Evolutionary conservation across 2,113 vertebrate species (phyloP).

Genomic region (Ammospiza caudacuta): DNA sequence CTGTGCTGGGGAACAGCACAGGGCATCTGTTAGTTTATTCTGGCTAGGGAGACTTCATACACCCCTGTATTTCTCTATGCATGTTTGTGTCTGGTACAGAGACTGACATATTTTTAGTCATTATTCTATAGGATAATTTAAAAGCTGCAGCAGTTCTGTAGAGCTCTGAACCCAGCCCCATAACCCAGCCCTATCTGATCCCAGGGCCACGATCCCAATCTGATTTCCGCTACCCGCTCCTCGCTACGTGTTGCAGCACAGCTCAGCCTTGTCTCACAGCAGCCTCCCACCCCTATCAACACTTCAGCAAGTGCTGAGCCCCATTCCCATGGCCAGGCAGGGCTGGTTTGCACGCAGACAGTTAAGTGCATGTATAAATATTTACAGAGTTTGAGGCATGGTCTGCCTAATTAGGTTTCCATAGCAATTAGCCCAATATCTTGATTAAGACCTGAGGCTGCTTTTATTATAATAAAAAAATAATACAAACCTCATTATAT

Average conservation of each 20-base stretch:
- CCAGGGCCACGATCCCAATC: neutral
- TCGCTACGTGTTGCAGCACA: constrained; percentile 9
- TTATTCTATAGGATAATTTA: neutral
- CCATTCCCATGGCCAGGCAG: constrained; percentile 28
- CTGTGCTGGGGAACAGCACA: neutral
- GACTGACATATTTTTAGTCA: neutral
- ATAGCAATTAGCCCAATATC: constrained; percentile 63
- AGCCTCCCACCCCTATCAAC: constrained; percentile 25
- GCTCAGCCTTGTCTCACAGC: neutral
- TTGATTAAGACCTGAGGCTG: constrained; percentile 59
- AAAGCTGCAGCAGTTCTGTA: neutral
- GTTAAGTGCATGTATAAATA: constrained; percentile 56
- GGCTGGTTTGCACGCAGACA: neutral
- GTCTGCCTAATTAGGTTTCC: constrained; percentile 63
- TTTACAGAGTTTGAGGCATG: constrained; percentile 51
- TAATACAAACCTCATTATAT: constrained; percentile 47
- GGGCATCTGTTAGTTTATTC: neutral
- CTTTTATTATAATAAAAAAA: constrained; percentile 59
- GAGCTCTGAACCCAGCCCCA: neutral
- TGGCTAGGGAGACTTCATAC: neutral
- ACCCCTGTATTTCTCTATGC: neutral
- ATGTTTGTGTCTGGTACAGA: neutral
- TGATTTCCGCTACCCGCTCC: neutral
- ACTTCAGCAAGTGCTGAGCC: neutral
- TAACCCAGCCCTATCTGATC: neutral